Base-by-base conservation (phyloP, 2,888 invertebrate genomes). In the Pogonocherus hispidulus region DNA sequence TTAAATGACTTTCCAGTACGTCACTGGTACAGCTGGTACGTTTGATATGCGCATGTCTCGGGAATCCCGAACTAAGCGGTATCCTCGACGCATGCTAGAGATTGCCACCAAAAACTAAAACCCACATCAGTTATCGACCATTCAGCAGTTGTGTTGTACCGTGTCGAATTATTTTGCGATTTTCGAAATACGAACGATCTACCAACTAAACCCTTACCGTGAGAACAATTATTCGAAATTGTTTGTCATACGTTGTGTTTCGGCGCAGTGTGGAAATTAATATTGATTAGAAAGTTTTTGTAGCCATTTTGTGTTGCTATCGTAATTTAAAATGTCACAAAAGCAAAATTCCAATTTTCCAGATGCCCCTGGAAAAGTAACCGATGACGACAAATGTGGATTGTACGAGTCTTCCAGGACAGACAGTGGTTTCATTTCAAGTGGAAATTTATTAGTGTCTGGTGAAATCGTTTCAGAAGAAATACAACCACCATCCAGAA, bases 401-500 rank as follows among this genome's bases (percentile, higher is more conserved):
- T 66, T 76, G 41, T 79, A 79, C 76, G 81, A 81, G 67, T 78
- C 78, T 47, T 78, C 76, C 59, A 78, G 69, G 64, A 71, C 70
- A 47, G 85, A 85, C 74, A 85, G 85, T 74, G 86, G 86, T 52
- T 85, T 85, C 71, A 75, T 84, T 65, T 84, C 84, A 22, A 79
- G 82, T 72, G 82, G 79, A 52, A 83, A 83, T 73, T 67, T 83
- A 52, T 73, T 79, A 59, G 67, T 80, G 63, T 83, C 83, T 18
- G 81, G 80, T 63, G 83, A 83, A 19, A 62, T 62, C 69, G 76
- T 83, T 63, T 69, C 74, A n/a, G 78, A 80, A 51, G 82, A 82
- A 65, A 79, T 81, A 59, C 54, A 62, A 22, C 27, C 46, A 19
- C 74, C 73, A 66, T 73, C 74, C 8, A 73, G 69, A 27, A 64